A percentile compares a stretch with the other conserved stretches of the same genome.
These are phyloP conservation scores for Phalacrocorax brasilianus DNA, from an alignment of 2,113 vertebrate species.

Conservation along the genomic window DNA sequence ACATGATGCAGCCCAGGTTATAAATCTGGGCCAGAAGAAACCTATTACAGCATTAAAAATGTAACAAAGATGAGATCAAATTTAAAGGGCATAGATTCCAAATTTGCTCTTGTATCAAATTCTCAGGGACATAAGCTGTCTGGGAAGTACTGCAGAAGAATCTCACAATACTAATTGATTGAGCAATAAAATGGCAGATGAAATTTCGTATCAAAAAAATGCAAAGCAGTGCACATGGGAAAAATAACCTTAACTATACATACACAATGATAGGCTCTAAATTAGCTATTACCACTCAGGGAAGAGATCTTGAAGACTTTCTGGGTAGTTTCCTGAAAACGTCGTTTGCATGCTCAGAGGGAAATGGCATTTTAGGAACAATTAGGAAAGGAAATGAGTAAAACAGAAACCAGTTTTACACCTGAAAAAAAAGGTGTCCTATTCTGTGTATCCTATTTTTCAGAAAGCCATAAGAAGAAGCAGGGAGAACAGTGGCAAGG, in stretches of 20 bases:
- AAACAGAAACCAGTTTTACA: neutral
- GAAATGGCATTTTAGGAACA: neutral
- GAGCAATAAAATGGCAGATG: neutral
- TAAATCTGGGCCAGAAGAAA: neutral
- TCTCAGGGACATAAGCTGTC: neutral
- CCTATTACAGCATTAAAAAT: neutral
- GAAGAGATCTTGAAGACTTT: neutral
- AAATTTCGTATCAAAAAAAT: neutral
- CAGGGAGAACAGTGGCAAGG: neutral
- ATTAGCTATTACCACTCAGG: neutral
- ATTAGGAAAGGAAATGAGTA: neutral
- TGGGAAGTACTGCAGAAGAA: neutral
- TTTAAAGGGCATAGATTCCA: neutral
- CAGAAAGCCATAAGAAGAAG: neutral
- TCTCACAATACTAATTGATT: neutral
- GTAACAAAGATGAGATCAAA: neutral
- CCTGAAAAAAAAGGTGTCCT: neutral
- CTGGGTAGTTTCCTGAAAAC: neutral
- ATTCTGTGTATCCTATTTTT: neutral
- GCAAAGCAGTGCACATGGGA: neutral
- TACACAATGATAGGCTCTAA: neutral
- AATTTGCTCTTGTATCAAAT: neutral
- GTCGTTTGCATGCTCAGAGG: neutral
- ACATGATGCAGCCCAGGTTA: neutral
- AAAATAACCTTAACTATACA: conserved; percentile 25